phyloP scores from a whole-genome alignment of 2,113 vertebrate genomes.

The Axis porcinus region DNA sequence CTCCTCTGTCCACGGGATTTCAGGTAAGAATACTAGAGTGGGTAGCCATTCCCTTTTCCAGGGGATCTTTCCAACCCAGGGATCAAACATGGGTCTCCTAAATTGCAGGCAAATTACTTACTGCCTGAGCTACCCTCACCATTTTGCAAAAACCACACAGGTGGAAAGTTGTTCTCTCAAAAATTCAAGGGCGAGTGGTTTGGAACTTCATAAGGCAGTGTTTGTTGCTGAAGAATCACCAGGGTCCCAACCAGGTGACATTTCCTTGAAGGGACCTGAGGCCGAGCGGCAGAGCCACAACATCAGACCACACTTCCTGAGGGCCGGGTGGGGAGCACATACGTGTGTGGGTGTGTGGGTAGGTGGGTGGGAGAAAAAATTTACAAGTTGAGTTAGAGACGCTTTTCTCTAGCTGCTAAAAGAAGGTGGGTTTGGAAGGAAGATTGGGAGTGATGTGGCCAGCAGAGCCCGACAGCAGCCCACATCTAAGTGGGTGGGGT shows the following conservation, averaged over 20 bases:
- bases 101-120: neutral
- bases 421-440: neutral
- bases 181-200: neutral
- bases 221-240: neutral
- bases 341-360: fast-evolving
- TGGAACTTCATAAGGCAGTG: neutral
- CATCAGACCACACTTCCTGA: neutral
- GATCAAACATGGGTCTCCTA: neutral
- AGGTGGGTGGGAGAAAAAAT: fast-evolving
- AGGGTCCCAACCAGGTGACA: neutral
- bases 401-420: neutral
- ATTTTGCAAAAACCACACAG: neutral
- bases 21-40: neutral
- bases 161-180: neutral
- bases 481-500: neutral
- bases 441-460: fast-evolving
- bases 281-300: fast-evolving
- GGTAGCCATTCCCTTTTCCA: neutral
- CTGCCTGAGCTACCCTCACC: neutral
- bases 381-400: neutral
- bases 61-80: neutral
- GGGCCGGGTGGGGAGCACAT: fast-evolving
- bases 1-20: neutral
- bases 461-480: fast-evolving
- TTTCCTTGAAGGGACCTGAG: neutral